Conservation (phyloP, 2,797 vertebrate genomes). For the Astyanax mexicanus region DNA sequence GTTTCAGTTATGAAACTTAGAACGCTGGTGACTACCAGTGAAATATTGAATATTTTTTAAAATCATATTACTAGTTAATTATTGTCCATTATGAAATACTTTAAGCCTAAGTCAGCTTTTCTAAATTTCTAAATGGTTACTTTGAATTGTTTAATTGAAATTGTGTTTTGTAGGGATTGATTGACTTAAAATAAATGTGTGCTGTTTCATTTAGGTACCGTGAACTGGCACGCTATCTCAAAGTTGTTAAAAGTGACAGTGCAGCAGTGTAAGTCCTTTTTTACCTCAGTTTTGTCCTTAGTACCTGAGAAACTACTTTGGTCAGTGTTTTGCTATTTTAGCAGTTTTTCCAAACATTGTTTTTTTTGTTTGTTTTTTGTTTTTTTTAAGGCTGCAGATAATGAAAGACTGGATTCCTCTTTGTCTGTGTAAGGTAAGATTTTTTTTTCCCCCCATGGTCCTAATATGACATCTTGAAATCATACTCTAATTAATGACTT, state of each 20-base stretch:
- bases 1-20: too few species aligned
- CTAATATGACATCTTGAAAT: too few species aligned
- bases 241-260: slow-evolving; percentile 51
- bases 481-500: background rate
- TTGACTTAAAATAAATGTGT: background rate
- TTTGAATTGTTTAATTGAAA: too few species aligned
- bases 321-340: background rate
- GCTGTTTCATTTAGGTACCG: slow-evolving; percentile 51
- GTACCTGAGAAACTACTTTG: background rate
- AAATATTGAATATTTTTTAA: too few species aligned
- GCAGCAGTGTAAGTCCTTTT: slow-evolving; percentile 49
- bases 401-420: slow-evolving; percentile 58
- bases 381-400: slow-evolving; percentile 49
- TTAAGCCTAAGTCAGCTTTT: too few species aligned
- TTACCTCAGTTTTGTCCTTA: too few species aligned
- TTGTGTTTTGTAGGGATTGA: too few species aligned
- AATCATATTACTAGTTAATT: too few species aligned
- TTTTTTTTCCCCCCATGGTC: too few species aligned
- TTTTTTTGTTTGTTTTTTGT: background rate
- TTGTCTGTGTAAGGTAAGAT: slow-evolving; percentile 56
- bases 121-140: too few species aligned
- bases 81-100: too few species aligned
- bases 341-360: background rate
- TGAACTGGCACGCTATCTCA: slow-evolving; percentile 64
- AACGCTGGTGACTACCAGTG: too few species aligned